Evolutionary conservation across 2,888 invertebrate genomes (phyloP).

Genomic region (Pimpla rufipes): DNA sequence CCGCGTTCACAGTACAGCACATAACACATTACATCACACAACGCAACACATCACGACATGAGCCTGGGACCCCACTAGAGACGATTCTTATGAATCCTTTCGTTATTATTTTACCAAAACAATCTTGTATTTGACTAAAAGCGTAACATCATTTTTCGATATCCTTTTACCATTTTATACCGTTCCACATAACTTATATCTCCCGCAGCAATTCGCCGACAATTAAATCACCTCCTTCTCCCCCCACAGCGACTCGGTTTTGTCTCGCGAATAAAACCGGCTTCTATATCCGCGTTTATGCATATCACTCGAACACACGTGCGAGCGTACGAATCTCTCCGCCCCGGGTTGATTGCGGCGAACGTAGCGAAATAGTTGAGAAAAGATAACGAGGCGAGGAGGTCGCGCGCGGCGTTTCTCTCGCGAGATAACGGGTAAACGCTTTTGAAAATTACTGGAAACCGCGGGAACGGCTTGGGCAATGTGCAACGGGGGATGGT

Average conservation of each 20-base stretch:
- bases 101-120: too few relatives aligned
- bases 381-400: slow-evolving; percentile 61
- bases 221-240: slow-evolving; percentile 4
- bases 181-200: background rate
- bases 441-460: slow-evolving; percentile 69
- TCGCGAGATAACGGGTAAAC: slow-evolving; percentile 65
- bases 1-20: too few relatives aligned
- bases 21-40: too few relatives aligned
- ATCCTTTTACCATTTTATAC: too few relatives aligned
- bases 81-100: too few relatives aligned
- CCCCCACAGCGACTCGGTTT: background rate
- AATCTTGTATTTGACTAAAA: too few relatives aligned
- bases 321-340: slow-evolving; percentile 31
- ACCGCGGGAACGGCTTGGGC: slow-evolving; percentile 56
- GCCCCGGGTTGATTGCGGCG: slow-evolving; percentile 32
- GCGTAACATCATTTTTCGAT: background rate
- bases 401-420: slow-evolving; percentile 43
- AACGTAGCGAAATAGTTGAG: slow-evolving; percentile 66
- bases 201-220: slow-evolving; percentile 3
- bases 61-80: too few relatives aligned
- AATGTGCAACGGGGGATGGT: background rate
- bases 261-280: background rate
- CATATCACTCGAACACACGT: slow-evolving; percentile 24
- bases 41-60: too few relatives aligned
- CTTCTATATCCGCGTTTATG: background rate